phyloP scores from a whole-genome alignment of 2,888 invertebrate genomes.

The Agrochola lota region DNA sequence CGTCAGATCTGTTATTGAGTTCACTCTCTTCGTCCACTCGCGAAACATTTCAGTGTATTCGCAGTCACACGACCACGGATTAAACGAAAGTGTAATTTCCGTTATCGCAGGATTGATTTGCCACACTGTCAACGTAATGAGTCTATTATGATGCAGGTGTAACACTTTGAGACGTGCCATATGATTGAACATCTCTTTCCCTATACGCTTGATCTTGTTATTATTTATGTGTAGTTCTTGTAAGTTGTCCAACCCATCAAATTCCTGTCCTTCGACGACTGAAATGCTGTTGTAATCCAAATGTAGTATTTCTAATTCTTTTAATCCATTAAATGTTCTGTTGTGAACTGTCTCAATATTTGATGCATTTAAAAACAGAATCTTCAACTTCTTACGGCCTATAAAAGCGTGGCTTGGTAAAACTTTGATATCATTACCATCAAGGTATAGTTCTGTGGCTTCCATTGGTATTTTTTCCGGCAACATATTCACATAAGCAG shows the following conservation, averaged over 20 bases:
- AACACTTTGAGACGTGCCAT: slow-evolving; percentile 92
- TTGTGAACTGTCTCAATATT: slow-evolving; percentile 95
- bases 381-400: slow-evolving; percentile 94
- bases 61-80: slow-evolving; percentile 96
- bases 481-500: slow-evolving; percentile 92
- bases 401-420: slow-evolving; percentile 96
- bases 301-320: slow-evolving; percentile 93
- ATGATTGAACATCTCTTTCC: slow-evolving; percentile 93
- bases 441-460: slow-evolving; percentile 96
- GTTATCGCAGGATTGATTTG: slow-evolving; percentile 92
- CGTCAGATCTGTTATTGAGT: slow-evolving; percentile 91
- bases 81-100: slow-evolving; percentile 92
- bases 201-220: slow-evolving; percentile 93
- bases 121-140: slow-evolving; percentile 93
- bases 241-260: slow-evolving; percentile 94
- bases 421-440: slow-evolving; percentile 94
- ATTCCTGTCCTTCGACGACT: slow-evolving; percentile 94
- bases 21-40: slow-evolving; percentile 93
- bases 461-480: slow-evolving; percentile 97
- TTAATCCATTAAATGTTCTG: slow-evolving; percentile 95
- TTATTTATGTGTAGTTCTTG: slow-evolving; percentile 93
- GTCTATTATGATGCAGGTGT: slow-evolving; percentile 93
- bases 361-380: slow-evolving; percentile 94
- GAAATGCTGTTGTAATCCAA: slow-evolving; percentile 94
- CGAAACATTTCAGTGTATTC: slow-evolving; percentile 94